phyloP scores from a whole-genome alignment of 2,797 vertebrate genomes.

The Poecilia wingei region DNA sequence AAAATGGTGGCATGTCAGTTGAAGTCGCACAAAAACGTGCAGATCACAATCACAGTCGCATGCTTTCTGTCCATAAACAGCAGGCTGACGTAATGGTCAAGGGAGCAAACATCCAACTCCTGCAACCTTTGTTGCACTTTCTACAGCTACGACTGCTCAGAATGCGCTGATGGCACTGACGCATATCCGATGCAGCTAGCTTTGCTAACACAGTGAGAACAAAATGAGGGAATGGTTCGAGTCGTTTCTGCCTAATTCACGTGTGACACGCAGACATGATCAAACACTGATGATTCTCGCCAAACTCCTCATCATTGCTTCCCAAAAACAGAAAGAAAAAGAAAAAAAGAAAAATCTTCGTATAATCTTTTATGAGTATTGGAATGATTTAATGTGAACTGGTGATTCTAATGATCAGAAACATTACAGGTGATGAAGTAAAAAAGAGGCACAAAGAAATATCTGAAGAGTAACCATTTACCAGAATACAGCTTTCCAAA shows the following conservation, averaged over 20 bases:
- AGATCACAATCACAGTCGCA: constrained; percentile 77
- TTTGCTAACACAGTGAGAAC: constrained; percentile 73
- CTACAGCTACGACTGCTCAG: constrained; percentile 71
- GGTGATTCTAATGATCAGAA: constrained; percentile 85
- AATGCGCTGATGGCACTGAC: constrained; percentile 79
- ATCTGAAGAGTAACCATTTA: constrained; percentile 85
- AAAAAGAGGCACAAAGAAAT: constrained; percentile 80
- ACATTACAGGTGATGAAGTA: constrained; percentile 79
- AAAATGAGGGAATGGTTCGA: constrained; percentile 74
- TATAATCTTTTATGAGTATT: constrained; percentile 69
- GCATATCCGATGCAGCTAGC: constrained; percentile 77
- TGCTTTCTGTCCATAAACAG: constrained; percentile 74
- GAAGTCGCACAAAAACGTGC: constrained; percentile 60
- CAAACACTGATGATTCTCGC: constrained; percentile 80
- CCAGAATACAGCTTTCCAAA: constrained; percentile 91
- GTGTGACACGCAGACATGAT: constrained; percentile 78
- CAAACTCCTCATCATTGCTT: constrained; percentile 43
- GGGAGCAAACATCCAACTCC: constrained; percentile 70
- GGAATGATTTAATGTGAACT: constrained; percentile 84
- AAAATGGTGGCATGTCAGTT: constrained; percentile 57
- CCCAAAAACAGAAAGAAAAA: neutral
- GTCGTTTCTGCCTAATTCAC: constrained; percentile 71
- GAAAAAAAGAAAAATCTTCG: constrained; percentile 19
- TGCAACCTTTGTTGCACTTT: constrained; percentile 71
- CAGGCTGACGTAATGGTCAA: constrained; percentile 54